Evolutionary conservation across 2,888 invertebrate genomes (phyloP), one percentile per base, ranked within the genome.

Genomic region (Noctua fimbriata): DNA sequence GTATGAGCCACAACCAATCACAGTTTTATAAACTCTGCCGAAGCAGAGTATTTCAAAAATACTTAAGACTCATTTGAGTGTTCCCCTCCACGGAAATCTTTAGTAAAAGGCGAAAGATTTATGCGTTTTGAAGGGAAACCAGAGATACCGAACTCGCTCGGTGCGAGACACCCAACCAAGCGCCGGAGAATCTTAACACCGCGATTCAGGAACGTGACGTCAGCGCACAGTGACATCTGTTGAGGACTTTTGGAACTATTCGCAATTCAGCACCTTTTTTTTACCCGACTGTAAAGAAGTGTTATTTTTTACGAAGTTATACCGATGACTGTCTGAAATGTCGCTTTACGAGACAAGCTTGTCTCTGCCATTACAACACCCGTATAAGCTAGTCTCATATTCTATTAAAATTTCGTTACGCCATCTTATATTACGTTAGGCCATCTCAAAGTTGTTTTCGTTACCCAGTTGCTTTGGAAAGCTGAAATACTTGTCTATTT

Each of bases 71-170:
- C 98, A 97, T 98, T 97, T 97, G 97, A 97, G 97, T 97, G 97
- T 97, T 96, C 97, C 97, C 97, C 97, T 97, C 97, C 98, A 98
- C 98, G 97, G 98, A 98, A 98, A 98, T 98, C 98, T 98, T 98
- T 98, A 98, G 98, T 98, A 98, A 98, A 98, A 98, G 98, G 98
- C 98, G 98, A 98, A 98, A 98, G 98, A 98, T 98, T 97, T 98
- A 97, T 97, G 93, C 97, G 97, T 97, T 94, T 94, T 97, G 97
- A 97, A 97, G 97, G 97, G 97, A 97, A 97, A 97, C 97, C 97
- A 97, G 97, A 97, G 97, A 83, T 82, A 74, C 1, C 1, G 1
- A 10, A 47, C 1, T 44, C 5, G 5, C 0, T 12, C 0, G 6
- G 0, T 9, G 0, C 24, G 4, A 16, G 16, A 7, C 3, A 81